phyloP scores from a whole-genome alignment of 2,113 vertebrate genomes.

The Thunnus thynnus region DNA sequence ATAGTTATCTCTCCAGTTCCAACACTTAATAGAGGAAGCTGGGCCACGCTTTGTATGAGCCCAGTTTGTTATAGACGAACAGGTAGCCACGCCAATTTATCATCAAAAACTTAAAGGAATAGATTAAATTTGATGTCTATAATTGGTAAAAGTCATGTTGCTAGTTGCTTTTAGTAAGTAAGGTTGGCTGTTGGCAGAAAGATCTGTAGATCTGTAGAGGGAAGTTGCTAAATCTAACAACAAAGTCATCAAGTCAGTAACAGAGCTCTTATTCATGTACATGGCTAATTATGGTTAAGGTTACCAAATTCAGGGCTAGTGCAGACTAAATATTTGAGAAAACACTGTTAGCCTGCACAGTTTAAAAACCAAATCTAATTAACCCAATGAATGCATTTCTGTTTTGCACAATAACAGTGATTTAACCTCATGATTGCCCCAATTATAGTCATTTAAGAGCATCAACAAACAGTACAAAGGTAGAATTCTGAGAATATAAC shows the following conservation, averaged over 20 bases:
- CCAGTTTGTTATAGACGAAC: too few species aligned
- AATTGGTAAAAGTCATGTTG: neutral
- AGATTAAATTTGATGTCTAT: neutral
- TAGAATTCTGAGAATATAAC: constrained; percentile 20
- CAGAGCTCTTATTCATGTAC: constrained; percentile 24
- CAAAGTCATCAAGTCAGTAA: neutral
- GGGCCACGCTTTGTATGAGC: too few species aligned
- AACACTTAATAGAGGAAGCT: too few species aligned
- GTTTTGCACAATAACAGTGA: constrained; percentile 33
- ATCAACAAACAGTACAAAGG: constrained; percentile 46
- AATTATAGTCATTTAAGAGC: constrained; percentile 31
- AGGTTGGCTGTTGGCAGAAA: neutral
- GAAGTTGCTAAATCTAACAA: constrained; percentile 6
- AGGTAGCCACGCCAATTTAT: neutral
- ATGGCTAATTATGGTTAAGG: neutral
- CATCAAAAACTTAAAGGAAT: neutral
- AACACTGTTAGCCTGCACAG: constrained; percentile 15
- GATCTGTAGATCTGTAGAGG: neutral
- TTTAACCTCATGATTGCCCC: neutral
- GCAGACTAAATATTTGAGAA: constrained; percentile 37
- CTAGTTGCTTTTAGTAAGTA: neutral
- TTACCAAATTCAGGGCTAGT: constrained; percentile 4
- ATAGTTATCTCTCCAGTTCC: too few species aligned
- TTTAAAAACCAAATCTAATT: constrained; percentile 37
- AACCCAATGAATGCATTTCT: constrained; percentile 49